Percentiles rank a stretch among this genome's conserved stretches.
phyloP scores from a whole-genome alignment of 1,140 invertebrate genomes.

The Helicoverpa zea region DNA sequence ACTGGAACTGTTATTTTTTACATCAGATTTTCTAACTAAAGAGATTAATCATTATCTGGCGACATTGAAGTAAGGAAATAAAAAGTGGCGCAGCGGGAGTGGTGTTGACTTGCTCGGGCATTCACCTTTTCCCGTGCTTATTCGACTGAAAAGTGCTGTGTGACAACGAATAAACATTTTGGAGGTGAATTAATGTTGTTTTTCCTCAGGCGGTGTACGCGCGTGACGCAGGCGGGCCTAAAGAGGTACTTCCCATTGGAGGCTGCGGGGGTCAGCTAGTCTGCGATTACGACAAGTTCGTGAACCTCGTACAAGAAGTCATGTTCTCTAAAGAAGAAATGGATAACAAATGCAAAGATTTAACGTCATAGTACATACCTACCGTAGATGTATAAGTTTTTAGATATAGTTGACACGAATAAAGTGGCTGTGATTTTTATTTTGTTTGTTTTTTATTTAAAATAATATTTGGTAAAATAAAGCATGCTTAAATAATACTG shows the following conservation, averaged over 20 bases:
- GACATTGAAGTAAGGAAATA: neutral
- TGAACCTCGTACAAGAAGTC: constrained; percentile 62
- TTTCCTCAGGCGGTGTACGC: constrained; percentile 65
- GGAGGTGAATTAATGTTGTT: neutral
- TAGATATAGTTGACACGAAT: constrained; percentile 42
- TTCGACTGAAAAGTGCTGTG: too few species aligned
- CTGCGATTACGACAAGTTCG: constrained; percentile 76
- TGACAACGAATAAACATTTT: too few species aligned
- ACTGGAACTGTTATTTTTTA: constrained; percentile 15
- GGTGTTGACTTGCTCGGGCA: neutral
- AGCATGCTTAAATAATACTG: neutral
- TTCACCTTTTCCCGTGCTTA: neutral
- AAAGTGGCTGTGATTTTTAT: constrained; percentile 65
- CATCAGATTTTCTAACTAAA: neutral
- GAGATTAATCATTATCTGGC: neutral
- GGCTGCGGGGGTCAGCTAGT: constrained; percentile 69
- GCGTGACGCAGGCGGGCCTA: constrained; percentile 59
- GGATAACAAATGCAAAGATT: constrained; percentile 58
- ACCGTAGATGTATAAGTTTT: neutral
- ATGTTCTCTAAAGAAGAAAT: constrained; percentile 62
- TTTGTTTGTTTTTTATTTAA: constrained; percentile 20
- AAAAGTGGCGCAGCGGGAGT: too few species aligned
- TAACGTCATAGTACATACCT: constrained; percentile 36
- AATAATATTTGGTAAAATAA: neutral
- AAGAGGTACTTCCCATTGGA: constrained; percentile 63